A percentile compares a stretch with the other conserved stretches of the same genome.
These are phyloP conservation scores for Toxostoma redivivum DNA, from an alignment of 2,113 vertebrate species.

Conservation along the genomic window DNA sequence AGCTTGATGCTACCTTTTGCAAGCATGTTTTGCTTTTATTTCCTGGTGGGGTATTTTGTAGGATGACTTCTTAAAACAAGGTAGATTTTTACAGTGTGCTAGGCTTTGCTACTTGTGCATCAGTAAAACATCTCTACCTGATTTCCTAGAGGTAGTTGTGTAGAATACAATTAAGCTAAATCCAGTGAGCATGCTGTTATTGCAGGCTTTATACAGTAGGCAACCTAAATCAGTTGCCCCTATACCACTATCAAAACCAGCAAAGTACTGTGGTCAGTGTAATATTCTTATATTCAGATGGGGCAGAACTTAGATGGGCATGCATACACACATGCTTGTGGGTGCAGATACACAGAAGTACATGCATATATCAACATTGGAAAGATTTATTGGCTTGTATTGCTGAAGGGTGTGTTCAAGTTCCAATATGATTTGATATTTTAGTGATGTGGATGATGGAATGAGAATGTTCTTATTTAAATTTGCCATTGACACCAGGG, in stretches of 20 bases:
- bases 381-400: not conserved
- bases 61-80: not conserved
- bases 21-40: not conserved
- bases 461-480: not conserved
- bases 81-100: not conserved
- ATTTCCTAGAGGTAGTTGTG: not conserved
- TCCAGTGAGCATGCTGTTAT: not conserved
- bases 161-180: not conserved
- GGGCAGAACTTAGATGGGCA: not conserved
- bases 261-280: not conserved
- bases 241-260: not conserved
- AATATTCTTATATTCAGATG: not conserved
- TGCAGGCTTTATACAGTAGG: not conserved
- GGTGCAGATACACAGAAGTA: not conserved
- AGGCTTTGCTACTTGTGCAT: not conserved
- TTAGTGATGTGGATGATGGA: not conserved
- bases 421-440: not conserved
- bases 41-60: not conserved
- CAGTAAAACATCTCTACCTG: not conserved
- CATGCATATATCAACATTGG: rapidly evolving
- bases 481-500: not conserved
- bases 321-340: rapidly evolving
- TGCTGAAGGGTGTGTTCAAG: not conserved
- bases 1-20: not conserved
- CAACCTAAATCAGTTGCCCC: not conserved